These are phyloP conservation scores for Gila orcuttii DNA, from an alignment of 2,113 vertebrate genomes.

Conservation along the genomic window DNA sequence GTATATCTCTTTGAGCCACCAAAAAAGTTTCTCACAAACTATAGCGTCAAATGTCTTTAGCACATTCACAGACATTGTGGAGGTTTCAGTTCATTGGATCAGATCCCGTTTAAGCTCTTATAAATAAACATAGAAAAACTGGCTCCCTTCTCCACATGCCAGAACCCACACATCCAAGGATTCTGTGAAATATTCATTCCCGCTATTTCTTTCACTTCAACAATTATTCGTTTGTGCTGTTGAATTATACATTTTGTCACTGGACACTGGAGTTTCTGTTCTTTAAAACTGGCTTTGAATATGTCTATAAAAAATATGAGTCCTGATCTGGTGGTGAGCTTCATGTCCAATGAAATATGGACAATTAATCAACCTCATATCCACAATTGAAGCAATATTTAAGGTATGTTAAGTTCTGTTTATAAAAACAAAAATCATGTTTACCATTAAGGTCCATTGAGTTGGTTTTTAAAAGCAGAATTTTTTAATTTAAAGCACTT, in stretches of 20 bases:
- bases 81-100: slow-evolving; percentile 40
- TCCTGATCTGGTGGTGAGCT: slow-evolving; percentile 19
- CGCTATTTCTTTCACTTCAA: slow-evolving; percentile 4
- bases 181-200: slow-evolving; percentile 14
- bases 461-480: no score
- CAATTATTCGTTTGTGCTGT: slow-evolving; percentile 3
- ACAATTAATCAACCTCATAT: neutral
- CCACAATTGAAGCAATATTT: neutral
- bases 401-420: neutral
- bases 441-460: neutral
- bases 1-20: neutral
- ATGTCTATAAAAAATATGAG: slow-evolving; percentile 2
- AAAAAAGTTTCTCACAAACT: neutral
- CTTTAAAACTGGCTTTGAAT: neutral
- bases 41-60: neutral
- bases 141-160: slow-evolving; percentile 29
- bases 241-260: slow-evolving; percentile 5
- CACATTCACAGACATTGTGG: slow-evolving; percentile 39
- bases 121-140: slow-evolving; percentile 48
- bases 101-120: slow-evolving; percentile 33
- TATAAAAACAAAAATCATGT: neutral
- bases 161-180: slow-evolving; percentile 18
- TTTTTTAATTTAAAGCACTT: no score
- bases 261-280: neutral
- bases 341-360: neutral